Percentiles rank a stretch among this genome's conserved stretches.
phyloP scores from a whole-genome alignment of 2,113 vertebrate genomes.

The Madoqua kirkii region DNA sequence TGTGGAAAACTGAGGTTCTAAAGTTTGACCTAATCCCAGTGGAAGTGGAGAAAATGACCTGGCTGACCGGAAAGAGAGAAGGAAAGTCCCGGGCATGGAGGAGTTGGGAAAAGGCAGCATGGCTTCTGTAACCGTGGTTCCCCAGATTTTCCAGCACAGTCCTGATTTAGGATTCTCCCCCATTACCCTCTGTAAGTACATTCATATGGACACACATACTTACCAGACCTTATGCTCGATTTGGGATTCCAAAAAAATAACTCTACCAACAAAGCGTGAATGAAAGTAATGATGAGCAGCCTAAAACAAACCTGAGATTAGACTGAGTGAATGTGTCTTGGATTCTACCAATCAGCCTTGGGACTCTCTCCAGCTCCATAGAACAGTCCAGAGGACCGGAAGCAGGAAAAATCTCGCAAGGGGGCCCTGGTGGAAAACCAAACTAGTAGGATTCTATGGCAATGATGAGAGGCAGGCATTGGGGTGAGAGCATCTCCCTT shows the following conservation, averaged over 20 bases:
- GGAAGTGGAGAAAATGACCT: background rate
- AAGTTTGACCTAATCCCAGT: background rate
- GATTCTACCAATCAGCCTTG: background rate
- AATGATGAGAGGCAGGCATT: background rate
- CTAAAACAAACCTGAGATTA: background rate
- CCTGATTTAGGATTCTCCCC: background rate
- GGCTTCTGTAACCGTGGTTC: background rate
- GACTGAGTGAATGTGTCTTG: background rate
- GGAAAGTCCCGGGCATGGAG: background rate
- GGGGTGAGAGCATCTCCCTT: no score
- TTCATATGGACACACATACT: background rate
- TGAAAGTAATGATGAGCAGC: background rate
- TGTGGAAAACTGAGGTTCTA: background rate
- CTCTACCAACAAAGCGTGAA: background rate
- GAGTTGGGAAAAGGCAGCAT: accelerated
- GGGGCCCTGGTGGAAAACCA: background rate
- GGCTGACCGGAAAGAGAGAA: background rate
- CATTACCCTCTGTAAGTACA: background rate
- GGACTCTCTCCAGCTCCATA: background rate
- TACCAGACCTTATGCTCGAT: background rate
- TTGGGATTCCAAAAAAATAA: background rate
- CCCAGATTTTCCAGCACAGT: background rate
- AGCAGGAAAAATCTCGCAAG: background rate
- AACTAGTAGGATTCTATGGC: background rate
- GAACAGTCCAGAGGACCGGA: background rate